These are phyloP conservation scores for Eurystomus glaucurus DNA, from an alignment of 2,797 vertebrate genomes.

Conservation along the genomic window DNA sequence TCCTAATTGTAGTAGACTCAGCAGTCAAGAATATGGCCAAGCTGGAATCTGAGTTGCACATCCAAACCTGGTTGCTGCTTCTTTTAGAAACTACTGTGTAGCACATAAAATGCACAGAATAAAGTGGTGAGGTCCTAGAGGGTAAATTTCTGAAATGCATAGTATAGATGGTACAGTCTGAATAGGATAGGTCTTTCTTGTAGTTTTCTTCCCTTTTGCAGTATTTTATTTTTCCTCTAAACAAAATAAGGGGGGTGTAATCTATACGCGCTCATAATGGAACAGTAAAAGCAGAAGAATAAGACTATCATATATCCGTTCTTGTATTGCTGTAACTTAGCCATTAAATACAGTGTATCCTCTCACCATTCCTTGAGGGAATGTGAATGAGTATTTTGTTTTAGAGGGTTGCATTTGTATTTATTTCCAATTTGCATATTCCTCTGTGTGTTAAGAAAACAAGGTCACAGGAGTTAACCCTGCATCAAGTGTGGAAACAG, in stretches of 20 bases:
- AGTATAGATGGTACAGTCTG: rapidly evolving
- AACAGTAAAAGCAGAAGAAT: background rate
- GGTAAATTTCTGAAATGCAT: background rate
- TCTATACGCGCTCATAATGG: background rate
- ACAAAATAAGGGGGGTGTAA: background rate
- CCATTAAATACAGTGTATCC: background rate
- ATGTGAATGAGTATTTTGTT: background rate
- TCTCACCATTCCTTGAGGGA: background rate
- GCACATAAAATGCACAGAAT: background rate
- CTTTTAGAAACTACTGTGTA: background rate
- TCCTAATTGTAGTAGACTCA: background rate
- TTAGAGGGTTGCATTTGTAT: background rate
- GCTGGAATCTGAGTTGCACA: background rate
- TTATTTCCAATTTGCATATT: constrained; percentile 39
- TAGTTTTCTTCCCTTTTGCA: background rate
- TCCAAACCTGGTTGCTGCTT: background rate
- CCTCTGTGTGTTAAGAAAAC: constrained; percentile 2
- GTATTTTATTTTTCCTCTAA: background rate
- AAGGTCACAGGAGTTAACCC: constrained; percentile 7
- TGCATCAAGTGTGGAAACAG: background rate
- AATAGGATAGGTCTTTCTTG: background rate
- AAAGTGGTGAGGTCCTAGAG: background rate
- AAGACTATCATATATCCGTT: rapidly evolving
- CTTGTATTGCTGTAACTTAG: background rate
- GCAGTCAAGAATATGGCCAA: background rate